Evolutionary conservation across 1,140 invertebrate species (phyloP), one percentile per base, ranked within the genome.

Genomic region (Brachionus asplanchnoidis): DNA sequence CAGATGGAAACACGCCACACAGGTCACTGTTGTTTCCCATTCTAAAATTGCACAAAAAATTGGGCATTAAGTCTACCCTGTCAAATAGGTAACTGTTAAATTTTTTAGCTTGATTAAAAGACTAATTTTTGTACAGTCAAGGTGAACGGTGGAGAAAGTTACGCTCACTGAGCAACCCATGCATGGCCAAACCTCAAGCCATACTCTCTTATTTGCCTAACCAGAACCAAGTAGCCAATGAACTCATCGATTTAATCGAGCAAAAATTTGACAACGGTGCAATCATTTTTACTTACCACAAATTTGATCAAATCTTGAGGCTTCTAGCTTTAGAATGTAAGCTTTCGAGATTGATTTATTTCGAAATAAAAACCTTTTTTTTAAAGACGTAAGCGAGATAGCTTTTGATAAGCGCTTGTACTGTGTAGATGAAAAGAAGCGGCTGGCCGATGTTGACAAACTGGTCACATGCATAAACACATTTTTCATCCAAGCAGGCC

Each of bases 141-240:
- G 79, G 79, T 7, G 82, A 84, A 42, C 9, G 82, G 44, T 84
- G 82, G 82, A 68, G 82, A 44, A 84, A 75, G 70, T 28, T 84
- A 12, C 20, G 82, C 20, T 70, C 60, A 11, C 26, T 68, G 8
- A 46, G 36, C 26, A 84, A 84, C 42, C 82, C 82, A 28, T 32
- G 42, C 23, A 50, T 84, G 82, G 82, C 66, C 5, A 23, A 26
- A 20, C 82, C 82, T 9, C 32, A 68, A 12, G 42, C 82, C 28
- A 84, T 84, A 26, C 60, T 26, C 1, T 40, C 60, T 14, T 84
- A 84, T 53, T 68, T 84, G 36, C 42, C 65, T 3, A 84, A 70
- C 23, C 82, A 84, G n/a, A 84, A 84, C 44, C 60, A 70, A 44
- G 82, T 84, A 12, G 60, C 60, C 14, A 84, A 84, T 14, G 82